phyloP scores from a whole-genome alignment of 2,113 vertebrate species.

The Acinonyx jubatus region DNA sequence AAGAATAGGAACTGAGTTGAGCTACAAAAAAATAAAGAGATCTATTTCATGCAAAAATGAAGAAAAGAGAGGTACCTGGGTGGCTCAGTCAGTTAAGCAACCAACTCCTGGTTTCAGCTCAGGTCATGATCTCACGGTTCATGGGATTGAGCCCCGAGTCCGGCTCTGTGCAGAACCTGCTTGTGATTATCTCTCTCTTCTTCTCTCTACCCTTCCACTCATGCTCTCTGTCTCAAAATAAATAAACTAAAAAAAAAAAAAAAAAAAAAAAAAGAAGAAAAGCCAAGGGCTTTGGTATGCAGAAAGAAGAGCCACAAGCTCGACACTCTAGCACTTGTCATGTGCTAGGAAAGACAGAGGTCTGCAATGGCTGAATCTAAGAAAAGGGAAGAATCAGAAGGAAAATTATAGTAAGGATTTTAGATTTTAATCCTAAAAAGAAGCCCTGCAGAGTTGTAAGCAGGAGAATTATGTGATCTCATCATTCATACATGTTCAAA shows the following conservation, averaged over 20 bases:
- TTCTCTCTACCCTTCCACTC: no score
- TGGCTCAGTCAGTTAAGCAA: no score
- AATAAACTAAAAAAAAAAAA: no score
- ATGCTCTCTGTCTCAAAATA: no score
- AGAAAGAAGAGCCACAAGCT: not conserved
- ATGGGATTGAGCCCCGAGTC: no score
- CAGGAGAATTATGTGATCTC: not conserved
- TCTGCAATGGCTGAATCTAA: not conserved
- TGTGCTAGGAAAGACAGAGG: not conserved
- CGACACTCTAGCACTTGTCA: not conserved
- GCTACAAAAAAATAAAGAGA: not conserved
- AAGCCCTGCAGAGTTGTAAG: not conserved
- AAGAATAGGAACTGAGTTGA: not conserved
- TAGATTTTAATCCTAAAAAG: not conserved
- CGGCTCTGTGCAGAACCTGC: no score
- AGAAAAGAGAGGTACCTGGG: not conserved
- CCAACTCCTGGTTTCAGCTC: no score
- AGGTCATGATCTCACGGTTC: no score
- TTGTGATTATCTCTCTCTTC: no score
- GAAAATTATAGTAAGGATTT: not conserved
- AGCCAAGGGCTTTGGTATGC: not conserved
- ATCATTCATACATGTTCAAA: not conserved
- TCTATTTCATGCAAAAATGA: not conserved
- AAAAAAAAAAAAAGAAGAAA: no score
- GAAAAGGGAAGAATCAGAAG: not conserved